A percentile compares a stretch with the other conserved stretches of the same genome.
phyloP scores from a whole-genome alignment of 1,140 invertebrate genomes.

The Polyergus mexicanus region DNA sequence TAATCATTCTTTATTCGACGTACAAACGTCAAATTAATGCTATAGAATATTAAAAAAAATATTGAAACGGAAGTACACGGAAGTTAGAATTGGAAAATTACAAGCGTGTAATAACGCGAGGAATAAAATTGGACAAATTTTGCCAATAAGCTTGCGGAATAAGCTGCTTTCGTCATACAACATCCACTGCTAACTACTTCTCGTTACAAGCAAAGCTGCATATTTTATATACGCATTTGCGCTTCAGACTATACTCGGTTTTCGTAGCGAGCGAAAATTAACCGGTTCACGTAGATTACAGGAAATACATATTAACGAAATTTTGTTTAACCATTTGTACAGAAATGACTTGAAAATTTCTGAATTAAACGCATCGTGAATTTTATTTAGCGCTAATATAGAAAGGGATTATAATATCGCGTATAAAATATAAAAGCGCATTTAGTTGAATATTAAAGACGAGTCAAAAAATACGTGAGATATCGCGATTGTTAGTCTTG shows the following conservation, averaged over 20 bases:
- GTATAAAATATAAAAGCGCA: not conserved
- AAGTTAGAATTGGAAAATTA: conserved; percentile 42
- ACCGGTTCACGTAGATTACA: conserved; percentile 21
- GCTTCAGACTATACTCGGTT: conserved; percentile 17
- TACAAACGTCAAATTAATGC: conserved; percentile 8
- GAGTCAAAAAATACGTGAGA: no score
- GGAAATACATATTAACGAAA: conserved; percentile 24
- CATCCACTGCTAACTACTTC: conserved; percentile 36
- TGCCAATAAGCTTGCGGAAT: conserved; percentile 39
- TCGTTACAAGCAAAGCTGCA: conserved; percentile 35
- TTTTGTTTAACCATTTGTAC: not conserved
- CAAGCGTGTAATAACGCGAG: conserved; percentile 27
- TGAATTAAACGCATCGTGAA: conserved; percentile 16
- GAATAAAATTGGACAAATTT: conserved; percentile 53
- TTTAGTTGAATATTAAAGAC: conserved; percentile 28
- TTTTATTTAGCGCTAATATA: not conserved
- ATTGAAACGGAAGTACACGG: not conserved
- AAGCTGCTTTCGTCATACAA: conserved; percentile 34
- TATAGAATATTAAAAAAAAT: no score
- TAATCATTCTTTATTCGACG: conserved; percentile 1
- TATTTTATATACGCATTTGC: conserved; percentile 50
- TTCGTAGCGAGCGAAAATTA: conserved; percentile 35
- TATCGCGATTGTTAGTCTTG: not conserved
- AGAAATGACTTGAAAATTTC: conserved; percentile 7
- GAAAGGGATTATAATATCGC: conserved; percentile 14